A percentile compares a stretch with the other conserved stretches of the same genome.
Conservation (phyloP, 2,888 invertebrate genomes). For the Cephus nigrinus region DNA sequence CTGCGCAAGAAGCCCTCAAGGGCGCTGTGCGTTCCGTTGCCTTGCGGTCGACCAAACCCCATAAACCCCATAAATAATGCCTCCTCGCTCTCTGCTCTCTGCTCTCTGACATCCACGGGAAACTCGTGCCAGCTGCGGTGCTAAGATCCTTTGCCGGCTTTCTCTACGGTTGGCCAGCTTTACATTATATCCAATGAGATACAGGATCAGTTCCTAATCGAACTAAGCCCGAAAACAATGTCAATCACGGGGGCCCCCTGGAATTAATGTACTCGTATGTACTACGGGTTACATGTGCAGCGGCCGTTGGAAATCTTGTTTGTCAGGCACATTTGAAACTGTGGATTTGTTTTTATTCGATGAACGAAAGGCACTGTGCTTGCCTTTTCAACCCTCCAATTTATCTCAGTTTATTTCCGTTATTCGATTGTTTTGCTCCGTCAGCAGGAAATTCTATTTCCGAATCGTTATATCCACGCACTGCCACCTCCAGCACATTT, state of each 20-base stretch:
- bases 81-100: constrained; percentile 23
- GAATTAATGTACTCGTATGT: too few relatives aligned
- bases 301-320: too few relatives aligned
- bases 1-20: constrained; percentile 40
- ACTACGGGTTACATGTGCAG: too few relatives aligned
- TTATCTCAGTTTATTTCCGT: constrained; percentile 23
- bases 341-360: too few relatives aligned
- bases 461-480: constrained; percentile 14
- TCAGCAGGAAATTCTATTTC: constrained; percentile 19
- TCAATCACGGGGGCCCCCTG: too few relatives aligned
- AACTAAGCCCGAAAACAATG: too few relatives aligned
- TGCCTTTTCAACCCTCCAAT: constrained; percentile 6
- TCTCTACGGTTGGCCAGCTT: too few relatives aligned
- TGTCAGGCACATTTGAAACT: too few relatives aligned
- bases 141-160: background rate
- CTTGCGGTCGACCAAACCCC: constrained; percentile 52
- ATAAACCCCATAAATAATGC: constrained; percentile 56
- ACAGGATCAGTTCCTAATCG: too few relatives aligned
- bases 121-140: constrained; percentile 10
- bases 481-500: constrained; percentile 10
- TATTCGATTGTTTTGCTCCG: constrained; percentile 23
- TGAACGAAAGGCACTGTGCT: too few relatives aligned
- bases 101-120: constrained; percentile 35
- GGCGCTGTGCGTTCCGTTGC: constrained; percentile 43
- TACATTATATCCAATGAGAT: too few relatives aligned